Percentiles rank a stretch among this genome's conserved stretches.
Evolutionary conservation across 2,888 invertebrate genomes (phyloP).

Genomic region (Abscondita cerata): DNA sequence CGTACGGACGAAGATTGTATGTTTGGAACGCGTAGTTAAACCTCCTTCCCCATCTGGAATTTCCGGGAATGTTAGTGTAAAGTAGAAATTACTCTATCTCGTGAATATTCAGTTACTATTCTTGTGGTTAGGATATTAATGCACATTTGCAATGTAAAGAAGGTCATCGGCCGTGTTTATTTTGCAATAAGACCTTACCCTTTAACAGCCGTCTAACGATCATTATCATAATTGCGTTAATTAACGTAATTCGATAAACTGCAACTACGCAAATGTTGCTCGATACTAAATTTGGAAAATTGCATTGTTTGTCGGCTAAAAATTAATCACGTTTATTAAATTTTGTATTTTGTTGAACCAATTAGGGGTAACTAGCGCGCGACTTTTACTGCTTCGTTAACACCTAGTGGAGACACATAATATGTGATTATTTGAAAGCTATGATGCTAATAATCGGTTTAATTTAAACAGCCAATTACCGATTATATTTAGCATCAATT

Average conservation of each 20-base stretch:
- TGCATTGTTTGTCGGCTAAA: background rate
- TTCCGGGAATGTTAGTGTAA: conserved; percentile 15
- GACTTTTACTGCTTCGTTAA: conserved; percentile 41
- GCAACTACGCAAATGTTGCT: conserved; percentile 1
- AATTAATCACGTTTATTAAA: conserved; percentile 9
- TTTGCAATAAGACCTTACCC: conserved; percentile 49
- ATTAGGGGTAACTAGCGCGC: conserved; percentile 17
- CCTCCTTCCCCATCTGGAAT: conserved; percentile 13
- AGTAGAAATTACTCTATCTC: conserved; percentile 22
- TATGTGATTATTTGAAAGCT: conserved; percentile 63
- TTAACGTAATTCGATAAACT: conserved; percentile 19
- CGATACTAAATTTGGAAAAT: background rate
- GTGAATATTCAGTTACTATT: conserved; percentile 39
- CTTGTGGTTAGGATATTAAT: conserved; percentile 49
- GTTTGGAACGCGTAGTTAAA: background rate
- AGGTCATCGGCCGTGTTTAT: conserved; percentile 53
- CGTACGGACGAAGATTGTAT: too few relatives aligned
- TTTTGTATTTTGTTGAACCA: conserved; percentile 6
- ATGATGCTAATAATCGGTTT: conserved; percentile 45
- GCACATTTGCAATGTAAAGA: conserved; percentile 54
- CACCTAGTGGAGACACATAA: conserved; percentile 33
- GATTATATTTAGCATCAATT: conserved; percentile 37
- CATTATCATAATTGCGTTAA: conserved; percentile 22
- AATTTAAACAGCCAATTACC: conserved; percentile 37
- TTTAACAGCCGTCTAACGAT: conserved; percentile 38